A percentile compares a stretch with the other conserved stretches of the same genome.
Conservation (phyloP, 2,797 vertebrate genomes). For the Clarias platycephalus region DNA sequence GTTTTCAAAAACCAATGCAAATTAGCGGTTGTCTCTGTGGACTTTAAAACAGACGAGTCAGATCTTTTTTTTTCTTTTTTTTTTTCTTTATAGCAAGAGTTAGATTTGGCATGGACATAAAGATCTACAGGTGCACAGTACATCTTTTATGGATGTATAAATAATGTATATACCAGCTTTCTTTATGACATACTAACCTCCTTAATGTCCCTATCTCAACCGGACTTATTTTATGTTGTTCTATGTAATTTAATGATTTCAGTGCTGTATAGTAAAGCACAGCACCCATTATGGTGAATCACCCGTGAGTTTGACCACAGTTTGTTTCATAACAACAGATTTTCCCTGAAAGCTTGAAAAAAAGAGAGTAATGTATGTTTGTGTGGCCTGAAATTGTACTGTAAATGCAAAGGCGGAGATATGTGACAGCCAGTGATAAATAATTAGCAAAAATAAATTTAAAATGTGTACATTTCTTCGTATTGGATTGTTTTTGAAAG, state of each 20-base stretch:
- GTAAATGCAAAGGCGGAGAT: background rate
- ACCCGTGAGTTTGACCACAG: background rate
- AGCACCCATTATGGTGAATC: background rate
- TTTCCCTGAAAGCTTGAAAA: background rate
- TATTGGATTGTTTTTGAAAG: background rate
- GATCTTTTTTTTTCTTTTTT: too few species aligned
- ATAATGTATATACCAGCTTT: too few species aligned
- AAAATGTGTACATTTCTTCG: background rate
- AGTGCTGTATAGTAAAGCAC: background rate
- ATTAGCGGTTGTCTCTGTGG: too few species aligned
- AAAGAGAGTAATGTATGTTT: background rate
- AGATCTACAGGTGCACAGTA: too few species aligned
- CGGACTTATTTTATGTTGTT: background rate
- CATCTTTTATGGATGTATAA: too few species aligned
- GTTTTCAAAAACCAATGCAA: too few species aligned
- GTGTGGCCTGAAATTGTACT: background rate
- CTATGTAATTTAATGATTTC: background rate
- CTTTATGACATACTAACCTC: too few species aligned
- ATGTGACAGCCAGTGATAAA: too few species aligned
- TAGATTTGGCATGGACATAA: too few species aligned
- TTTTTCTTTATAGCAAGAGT: too few species aligned
- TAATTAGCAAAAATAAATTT: background rate
- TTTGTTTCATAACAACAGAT: background rate
- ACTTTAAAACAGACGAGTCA: too few species aligned
- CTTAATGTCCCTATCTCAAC: too few species aligned